Conservation (phyloP, 2,888 invertebrate genomes). For the Nymphalis c-album region DNA sequence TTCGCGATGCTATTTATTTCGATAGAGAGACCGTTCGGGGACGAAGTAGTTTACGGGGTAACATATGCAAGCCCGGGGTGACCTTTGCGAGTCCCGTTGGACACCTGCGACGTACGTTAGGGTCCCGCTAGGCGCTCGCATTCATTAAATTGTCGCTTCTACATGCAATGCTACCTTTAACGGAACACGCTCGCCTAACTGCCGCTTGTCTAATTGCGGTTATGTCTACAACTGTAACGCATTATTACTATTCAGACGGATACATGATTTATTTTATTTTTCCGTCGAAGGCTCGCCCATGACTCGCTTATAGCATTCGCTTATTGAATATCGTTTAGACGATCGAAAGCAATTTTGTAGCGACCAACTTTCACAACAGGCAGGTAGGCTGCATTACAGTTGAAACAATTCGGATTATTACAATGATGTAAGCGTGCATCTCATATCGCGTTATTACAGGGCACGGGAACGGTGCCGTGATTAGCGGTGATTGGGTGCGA, state of each 20-base stretch:
- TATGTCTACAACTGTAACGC: not conserved
- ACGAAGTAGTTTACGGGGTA: slow-evolving; percentile 40
- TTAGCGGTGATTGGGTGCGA: slow-evolving; percentile 42
- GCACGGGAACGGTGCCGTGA: slow-evolving; percentile 37
- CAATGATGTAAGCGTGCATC: slow-evolving; percentile 40
- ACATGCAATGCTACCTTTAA: slow-evolving; percentile 35
- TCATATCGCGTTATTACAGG: slow-evolving; percentile 41
- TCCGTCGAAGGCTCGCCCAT: not conserved
- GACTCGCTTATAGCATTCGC: slow-evolving; percentile 11
- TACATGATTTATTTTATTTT: not conserved
- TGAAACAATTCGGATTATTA: slow-evolving; percentile 31
- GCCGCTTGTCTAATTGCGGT: slow-evolving; percentile 21
- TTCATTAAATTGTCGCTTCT: slow-evolving; percentile 37
- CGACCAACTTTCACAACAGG: slow-evolving; percentile 22
- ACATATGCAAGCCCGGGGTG: slow-evolving; percentile 46
- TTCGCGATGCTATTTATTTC: slow-evolving; percentile 29
- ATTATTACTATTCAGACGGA: slow-evolving; percentile 16
- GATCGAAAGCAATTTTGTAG: slow-evolving; percentile 19
- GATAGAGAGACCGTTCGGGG: slow-evolving; percentile 20
- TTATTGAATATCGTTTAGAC: slow-evolving; percentile 36
- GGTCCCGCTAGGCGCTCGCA: slow-evolving; percentile 57
- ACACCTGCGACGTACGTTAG: slow-evolving; percentile 62
- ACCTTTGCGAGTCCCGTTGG: slow-evolving; percentile 71
- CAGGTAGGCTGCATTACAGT: slow-evolving; percentile 14
- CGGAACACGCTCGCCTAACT: slow-evolving; percentile 31